A percentile compares a stretch with the other conserved stretches of the same genome.
Conservation (phyloP, 2,797 vertebrate genomes). For the Phrynocephalus guinanensis region DNA sequence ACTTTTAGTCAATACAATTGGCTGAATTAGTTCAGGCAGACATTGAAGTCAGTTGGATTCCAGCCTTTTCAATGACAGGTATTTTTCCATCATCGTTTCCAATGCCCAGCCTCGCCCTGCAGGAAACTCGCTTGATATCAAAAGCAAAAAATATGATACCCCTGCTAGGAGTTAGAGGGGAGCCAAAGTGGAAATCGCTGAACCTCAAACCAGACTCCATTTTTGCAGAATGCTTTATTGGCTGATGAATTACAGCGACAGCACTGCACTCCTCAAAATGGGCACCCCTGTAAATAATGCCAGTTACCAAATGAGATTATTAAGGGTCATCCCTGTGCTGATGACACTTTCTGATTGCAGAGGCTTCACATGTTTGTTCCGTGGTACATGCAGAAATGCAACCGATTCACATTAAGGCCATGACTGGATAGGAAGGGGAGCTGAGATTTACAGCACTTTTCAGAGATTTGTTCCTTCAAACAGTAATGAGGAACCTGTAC, state of each 20-base stretch:
- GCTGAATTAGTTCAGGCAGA: conserved; percentile 1
- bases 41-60: background rate
- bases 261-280: background rate
- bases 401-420: background rate
- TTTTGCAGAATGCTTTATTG: background rate
- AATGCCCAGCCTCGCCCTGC: background rate
- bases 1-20: background rate
- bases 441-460: background rate
- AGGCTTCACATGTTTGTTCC: background rate
- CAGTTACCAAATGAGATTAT: background rate
- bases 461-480: background rate
- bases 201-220: background rate
- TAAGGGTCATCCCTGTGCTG: background rate
- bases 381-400: background rate
- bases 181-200: background rate
- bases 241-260: background rate
- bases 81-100: background rate
- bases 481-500: background rate
- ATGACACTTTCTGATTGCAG: background rate
- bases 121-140: background rate
- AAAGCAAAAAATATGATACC: background rate
- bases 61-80: background rate
- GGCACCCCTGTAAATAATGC: background rate
- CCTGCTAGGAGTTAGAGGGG: background rate
- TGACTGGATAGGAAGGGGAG: no score